phyloP scores from a whole-genome alignment of 2,113 vertebrate genomes.

The Dipodomys ordii region DNA sequence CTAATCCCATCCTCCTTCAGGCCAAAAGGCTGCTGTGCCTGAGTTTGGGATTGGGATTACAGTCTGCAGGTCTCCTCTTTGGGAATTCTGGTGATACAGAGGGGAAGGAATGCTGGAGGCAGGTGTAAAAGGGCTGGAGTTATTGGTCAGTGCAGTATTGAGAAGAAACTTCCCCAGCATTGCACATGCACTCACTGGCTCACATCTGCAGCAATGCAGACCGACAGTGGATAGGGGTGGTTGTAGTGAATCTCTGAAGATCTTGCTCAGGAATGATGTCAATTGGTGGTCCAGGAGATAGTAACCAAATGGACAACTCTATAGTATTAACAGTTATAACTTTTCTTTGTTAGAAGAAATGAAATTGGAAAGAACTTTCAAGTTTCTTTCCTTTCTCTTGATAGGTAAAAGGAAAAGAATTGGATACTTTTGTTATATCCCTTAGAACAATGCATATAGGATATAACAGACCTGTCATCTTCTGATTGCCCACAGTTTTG shows the following conservation, averaged over 20 bases:
- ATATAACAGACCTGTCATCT: too few relatives aligned
- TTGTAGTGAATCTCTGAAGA: not conserved
- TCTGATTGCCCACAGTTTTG: not conserved
- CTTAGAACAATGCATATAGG: accelerated
- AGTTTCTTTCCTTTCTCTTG: not conserved
- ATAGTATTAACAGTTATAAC: not conserved
- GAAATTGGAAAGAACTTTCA: not conserved
- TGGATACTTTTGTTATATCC: not conserved
- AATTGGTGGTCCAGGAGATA: not conserved
- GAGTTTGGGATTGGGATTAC: not conserved
- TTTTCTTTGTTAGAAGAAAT: slow-evolving; percentile 42
- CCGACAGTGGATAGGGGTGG: not conserved
- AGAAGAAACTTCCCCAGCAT: not conserved
- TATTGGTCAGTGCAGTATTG: not conserved
- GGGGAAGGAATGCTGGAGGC: too few relatives aligned
- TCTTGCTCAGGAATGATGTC: not conserved
- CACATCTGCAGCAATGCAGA: not conserved
- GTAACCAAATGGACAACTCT: not conserved
- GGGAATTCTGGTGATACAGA: not conserved
- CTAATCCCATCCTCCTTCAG: accelerated
- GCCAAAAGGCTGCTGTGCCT: not conserved
- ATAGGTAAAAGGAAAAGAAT: not conserved
- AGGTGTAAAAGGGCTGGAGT: not conserved
- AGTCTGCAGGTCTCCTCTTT: not conserved
- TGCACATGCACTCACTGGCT: accelerated